Evolutionary conservation across 2,888 invertebrate genomes (phyloP), one percentile per base, ranked within the genome.

Genomic region (Toxonevra muliebris): DNA sequence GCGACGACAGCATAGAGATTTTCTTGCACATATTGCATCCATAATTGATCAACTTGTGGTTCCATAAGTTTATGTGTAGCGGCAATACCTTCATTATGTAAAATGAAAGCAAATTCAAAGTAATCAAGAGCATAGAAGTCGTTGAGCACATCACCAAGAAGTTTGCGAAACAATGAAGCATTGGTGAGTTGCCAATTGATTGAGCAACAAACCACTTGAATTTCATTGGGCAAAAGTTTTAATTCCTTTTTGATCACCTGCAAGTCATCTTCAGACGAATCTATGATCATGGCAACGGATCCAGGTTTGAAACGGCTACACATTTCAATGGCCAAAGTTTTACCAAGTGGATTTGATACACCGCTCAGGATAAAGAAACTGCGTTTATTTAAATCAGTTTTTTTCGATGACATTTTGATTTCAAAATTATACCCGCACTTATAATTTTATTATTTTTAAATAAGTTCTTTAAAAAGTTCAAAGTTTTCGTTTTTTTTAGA

Each of bases 301-400:
- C 88, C 90, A 8, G 88, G 84, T 20, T 89, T 89, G 61, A 96
- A 86, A 66, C 88, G 86, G 72, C 88, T 87, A 0, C 93, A 88
- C 71, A 94, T 87, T 80, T 92, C 90, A 65, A 91, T 84, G 1
- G 94, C 92, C 62, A 96, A 88, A 64, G 91, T 89, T 77, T 89
- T 88, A 10, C 97, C 96, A 64, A 96, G 92, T 41, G 96, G 95
- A 83, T 92, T 83, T 63, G 94, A 95, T 1, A 95, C 93, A 13
- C 97, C 97, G 13, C 96, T 93, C 45, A 97, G 86, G 57, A 96
- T 81, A 76, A 89, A 88, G 76, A 89, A 88, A 11, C 88, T 87
- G 59, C 88, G 84, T 75, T 89, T 89, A 2, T 87, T 86, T 70
- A 91, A 87, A 80, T 90, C 87, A 81, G 90, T 79, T 77, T 73